phyloP scores from a whole-genome alignment of 2,888 invertebrate genomes.

The Drosophila subquinaria region DNA sequence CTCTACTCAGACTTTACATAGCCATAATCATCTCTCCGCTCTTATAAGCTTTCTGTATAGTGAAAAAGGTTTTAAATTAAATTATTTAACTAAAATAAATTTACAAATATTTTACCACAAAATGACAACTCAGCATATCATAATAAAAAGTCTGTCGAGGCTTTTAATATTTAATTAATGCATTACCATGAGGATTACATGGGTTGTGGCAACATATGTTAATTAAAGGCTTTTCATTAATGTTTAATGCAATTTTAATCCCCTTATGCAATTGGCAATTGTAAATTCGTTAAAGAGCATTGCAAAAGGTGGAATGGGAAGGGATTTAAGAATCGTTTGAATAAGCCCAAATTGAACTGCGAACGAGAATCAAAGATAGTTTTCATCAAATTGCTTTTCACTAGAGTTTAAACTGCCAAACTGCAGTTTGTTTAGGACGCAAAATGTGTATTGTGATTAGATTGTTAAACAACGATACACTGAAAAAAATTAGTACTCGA shows the following conservation, averaged over 20 bases:
- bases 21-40: too few species aligned
- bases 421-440: background rate
- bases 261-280: constrained; percentile 8
- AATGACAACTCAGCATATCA: too few species aligned
- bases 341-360: background rate
- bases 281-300: constrained; percentile 3
- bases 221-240: background rate
- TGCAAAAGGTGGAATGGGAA: background rate
- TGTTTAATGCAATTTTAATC: constrained; percentile 17
- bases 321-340: background rate
- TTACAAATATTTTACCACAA: background rate
- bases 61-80: too few species aligned
- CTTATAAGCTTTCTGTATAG: too few species aligned
- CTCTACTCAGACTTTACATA: too few species aligned
- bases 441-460: background rate
- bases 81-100: background rate
- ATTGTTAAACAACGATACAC: background rate
- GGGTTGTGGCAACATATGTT: background rate
- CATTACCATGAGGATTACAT: background rate
- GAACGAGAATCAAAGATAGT: constrained; percentile 2
- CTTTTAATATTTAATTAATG: constrained; percentile 4
- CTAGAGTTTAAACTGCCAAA: background rate
- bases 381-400: constrained; percentile 12
- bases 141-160: background rate
- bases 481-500: too few species aligned